Evolutionary conservation across 2,888 invertebrate species (phyloP).

Genomic region (Celastrina argiolus): DNA sequence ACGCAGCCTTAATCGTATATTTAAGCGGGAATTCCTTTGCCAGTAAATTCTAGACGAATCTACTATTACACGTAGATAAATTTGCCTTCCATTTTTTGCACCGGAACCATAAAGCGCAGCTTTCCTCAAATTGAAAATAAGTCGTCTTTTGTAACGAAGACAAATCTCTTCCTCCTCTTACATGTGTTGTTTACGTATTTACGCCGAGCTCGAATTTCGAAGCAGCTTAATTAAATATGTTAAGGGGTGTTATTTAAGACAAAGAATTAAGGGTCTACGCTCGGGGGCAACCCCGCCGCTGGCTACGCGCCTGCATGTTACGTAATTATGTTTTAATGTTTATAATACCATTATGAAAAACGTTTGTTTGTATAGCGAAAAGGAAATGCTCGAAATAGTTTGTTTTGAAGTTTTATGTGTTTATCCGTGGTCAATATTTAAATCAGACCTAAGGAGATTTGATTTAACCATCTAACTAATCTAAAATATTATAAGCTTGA

Average conservation of each 20-base stretch:
- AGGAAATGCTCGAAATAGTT: background rate
- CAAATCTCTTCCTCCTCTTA: slow-evolving; percentile 25
- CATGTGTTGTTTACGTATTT: slow-evolving; percentile 24
- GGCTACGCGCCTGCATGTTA: slow-evolving; percentile 5
- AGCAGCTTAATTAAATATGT: slow-evolving; percentile 62
- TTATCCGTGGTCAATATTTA: too few relatives aligned
- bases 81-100: too few relatives aligned
- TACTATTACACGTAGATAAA: too few relatives aligned
- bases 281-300: slow-evolving; percentile 24
- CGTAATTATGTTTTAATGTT: slow-evolving; percentile 4
- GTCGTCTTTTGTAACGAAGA: slow-evolving; percentile 26
- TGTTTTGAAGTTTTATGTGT: background rate
- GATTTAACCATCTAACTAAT: too few relatives aligned
- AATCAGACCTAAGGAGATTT: too few relatives aligned
- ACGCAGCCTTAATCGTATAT: too few relatives aligned
- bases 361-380: background rate
- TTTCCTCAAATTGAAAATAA: background rate
- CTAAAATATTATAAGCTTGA: too few relatives aligned
- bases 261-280: slow-evolving; percentile 48
- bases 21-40: too few relatives aligned
- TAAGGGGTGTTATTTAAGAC: slow-evolving; percentile 52
- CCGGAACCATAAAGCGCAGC: background rate
- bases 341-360: background rate
- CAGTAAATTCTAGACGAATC: too few relatives aligned
- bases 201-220: slow-evolving; percentile 20